Percentiles rank a stretch among this genome's conserved stretches.
These are phyloP conservation scores for Euura lappo DNA, from an alignment of 1,140 invertebrate genomes.

Conservation along the genomic window DNA sequence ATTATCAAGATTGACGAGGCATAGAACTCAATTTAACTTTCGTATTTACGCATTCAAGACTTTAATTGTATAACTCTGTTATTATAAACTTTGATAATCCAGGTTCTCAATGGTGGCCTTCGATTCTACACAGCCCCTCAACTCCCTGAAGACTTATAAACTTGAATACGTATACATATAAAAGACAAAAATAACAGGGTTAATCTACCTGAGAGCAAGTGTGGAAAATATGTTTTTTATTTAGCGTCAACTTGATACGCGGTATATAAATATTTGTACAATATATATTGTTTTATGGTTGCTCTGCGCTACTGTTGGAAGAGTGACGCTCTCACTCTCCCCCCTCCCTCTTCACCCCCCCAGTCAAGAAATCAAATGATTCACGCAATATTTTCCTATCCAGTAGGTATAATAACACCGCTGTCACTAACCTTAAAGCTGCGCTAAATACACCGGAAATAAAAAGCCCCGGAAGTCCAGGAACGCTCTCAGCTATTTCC, in stretches of 20 bases:
- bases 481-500: conserved; percentile 70
- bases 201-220: neutral
- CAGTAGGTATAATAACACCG: neutral
- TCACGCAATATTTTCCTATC: neutral
- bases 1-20: no score
- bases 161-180: neutral
- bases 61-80: no score
- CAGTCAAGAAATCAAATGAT: neutral
- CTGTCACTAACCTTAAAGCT: conserved; percentile 66
- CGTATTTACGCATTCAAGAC: no score
- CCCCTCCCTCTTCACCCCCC: no score
- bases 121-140: neutral
- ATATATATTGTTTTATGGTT: conserved; percentile 9
- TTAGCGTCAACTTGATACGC: neutral
- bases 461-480: conserved; percentile 77
- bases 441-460: conserved; percentile 78
- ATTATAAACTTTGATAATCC: no score
- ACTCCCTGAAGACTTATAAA: no score
- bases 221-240: neutral
- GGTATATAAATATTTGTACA: neutral
- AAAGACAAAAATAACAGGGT: no score
- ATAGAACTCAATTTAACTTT: no score
- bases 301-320: neutral
- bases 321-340: neutral
- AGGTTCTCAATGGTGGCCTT: neutral